phyloP scores from a whole-genome alignment of 2,797 vertebrate genomes.

The Coregonus sp. region DNA sequence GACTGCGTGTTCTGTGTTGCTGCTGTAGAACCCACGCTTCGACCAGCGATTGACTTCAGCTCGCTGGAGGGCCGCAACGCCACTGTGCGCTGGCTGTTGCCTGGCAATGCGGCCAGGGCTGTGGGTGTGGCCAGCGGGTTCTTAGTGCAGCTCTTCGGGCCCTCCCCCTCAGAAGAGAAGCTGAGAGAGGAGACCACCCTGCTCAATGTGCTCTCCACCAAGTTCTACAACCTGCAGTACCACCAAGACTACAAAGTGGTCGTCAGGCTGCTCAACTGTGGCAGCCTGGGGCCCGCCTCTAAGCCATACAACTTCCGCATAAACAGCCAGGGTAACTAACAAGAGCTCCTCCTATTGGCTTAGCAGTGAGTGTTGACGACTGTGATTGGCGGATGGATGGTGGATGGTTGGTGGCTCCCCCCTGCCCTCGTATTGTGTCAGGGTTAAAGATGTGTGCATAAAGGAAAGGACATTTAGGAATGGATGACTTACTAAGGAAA shows the following conservation, averaged over 20 bases:
- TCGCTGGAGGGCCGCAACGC: constrained; percentile 86
- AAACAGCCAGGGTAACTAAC: constrained; percentile 79
- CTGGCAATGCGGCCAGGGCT: constrained; percentile 55
- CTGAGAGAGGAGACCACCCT: constrained; percentile 83
- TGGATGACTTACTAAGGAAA: background rate
- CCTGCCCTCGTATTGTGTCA: constrained; percentile 13
- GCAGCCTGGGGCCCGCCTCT: constrained; percentile 86
- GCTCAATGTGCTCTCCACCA: constrained; percentile 83
- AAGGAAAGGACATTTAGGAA: background rate
- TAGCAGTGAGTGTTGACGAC: constrained; percentile 7
- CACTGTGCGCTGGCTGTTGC: constrained; percentile 88
- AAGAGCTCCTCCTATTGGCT: constrained; percentile 42
- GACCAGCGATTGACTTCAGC: constrained; percentile 88
- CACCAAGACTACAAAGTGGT: constrained; percentile 86
- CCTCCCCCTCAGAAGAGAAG: constrained; percentile 69
- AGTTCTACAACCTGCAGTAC: constrained; percentile 85
- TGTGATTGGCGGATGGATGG: background rate
- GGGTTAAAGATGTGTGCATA: background rate
- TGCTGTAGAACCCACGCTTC: constrained; percentile 85
- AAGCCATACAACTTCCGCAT: constrained; percentile 80
- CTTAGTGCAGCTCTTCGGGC: constrained; percentile 86
- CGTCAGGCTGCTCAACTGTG: constrained; percentile 88
- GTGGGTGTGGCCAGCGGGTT: constrained; percentile 81
- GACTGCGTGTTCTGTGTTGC: constrained; percentile 41
- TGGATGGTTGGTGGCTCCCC: background rate